phyloP scores from a whole-genome alignment of 2,888 invertebrate genomes.

The Megaustenia siamemsis region DNA sequence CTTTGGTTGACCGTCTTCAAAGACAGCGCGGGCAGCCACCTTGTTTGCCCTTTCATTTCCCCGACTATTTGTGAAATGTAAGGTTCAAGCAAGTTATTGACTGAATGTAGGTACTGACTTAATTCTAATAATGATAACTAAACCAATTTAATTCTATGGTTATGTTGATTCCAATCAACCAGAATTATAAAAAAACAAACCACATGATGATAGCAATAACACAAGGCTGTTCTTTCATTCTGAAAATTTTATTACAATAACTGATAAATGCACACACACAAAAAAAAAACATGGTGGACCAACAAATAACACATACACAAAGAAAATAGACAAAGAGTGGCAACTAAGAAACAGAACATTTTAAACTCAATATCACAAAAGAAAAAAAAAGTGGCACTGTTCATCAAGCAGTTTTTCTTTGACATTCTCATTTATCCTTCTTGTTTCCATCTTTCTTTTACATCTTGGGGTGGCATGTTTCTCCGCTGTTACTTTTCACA shows the following conservation, averaged over 20 bases:
- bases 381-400: neutral
- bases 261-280: neutral
- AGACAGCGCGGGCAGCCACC: no score
- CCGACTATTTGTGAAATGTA: no score
- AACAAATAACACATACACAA: neutral
- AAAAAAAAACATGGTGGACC: neutral
- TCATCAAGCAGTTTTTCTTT: neutral
- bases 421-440: neutral
- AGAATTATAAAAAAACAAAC: no score
- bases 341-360: neutral
- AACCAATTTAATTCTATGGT: no score
- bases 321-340: neutral
- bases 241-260: constrained; percentile 12
- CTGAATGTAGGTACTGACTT: no score
- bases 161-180: no score
- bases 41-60: no score
- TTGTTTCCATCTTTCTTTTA: neutral
- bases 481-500: neutral
- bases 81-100: no score
- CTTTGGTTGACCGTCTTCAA: no score
- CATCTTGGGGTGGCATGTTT: constrained; percentile 1
- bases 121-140: no score
- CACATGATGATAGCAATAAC: no score
- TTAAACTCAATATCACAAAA: constrained; percentile 11
- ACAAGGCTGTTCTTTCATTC: no score